Evolutionary conservation across 2,797 vertebrate genomes (phyloP), one percentile per base, ranked within the genome.

Genomic region (Propithecus perrieri): DNA sequence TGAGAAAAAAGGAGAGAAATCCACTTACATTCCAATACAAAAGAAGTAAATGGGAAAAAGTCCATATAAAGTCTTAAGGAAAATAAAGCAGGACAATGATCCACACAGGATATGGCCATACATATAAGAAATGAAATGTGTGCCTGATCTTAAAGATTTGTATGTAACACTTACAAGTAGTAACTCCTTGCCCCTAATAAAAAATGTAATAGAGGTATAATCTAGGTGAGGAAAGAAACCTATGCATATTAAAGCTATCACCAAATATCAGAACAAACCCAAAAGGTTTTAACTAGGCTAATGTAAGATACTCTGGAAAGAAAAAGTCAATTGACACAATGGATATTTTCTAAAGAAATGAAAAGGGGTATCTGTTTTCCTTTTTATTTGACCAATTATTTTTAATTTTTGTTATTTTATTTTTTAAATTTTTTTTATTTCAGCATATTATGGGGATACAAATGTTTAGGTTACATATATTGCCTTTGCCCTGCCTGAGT

Each of bases 281-380:
- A 46, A 92, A 95, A 79, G 1, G 14, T 86, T 91, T 41, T 61
- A 84, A 71, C 15, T 30, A 69, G 38, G 13, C 4, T 72, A 81
- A 79, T 7, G 1, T 67, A 84, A 69, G 7, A 67, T 95, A 59
- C 18, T 95, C 67, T 86, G 33, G 50, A 97, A 97, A 85, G 30
- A 5, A 89, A 69, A 78, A 0, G 0, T 61, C 74, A 61, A 41
- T 26, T 80, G 30, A 72, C 78, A 50, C 5, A 30, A 59, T 38
- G 3, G 5, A 22, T 61, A 6, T 86, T 87, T 92, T 92, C 35
- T 46, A 65, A 89, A 78, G 14, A 46, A 71, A 71, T 87, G 20
- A 75, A 94, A 65, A 4, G 59, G 2, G 30, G 22, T 86, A 5
- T 74, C 41, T 74, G 15, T 67, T 53, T 87, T 91, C 13, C 2